Evolutionary conservation across 35 echinoderm and acorn worm genomes (phyloP), one percentile per base, ranked within the genome.

Genomic region (Anneissia japonica): DNA sequence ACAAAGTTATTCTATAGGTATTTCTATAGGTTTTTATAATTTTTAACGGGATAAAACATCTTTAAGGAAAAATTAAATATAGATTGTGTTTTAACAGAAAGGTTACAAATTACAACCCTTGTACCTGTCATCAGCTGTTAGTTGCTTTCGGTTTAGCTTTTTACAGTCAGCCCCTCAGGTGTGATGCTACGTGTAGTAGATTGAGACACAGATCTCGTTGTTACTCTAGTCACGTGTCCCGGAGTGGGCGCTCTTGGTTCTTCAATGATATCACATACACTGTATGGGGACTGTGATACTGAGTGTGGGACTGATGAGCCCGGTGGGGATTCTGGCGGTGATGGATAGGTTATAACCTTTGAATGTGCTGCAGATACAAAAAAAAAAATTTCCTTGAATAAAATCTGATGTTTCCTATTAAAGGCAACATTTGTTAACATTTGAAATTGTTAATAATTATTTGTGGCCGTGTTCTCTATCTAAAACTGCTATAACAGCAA

Each of bases 231-330:
- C 39, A 91, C 86, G 34, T 89, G 90, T 43, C 95, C 91, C 6
- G 85, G 37, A 2, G 91, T 93, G 55, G 81, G 36, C 31, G 37
- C 45, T 82, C 81, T 31, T 88, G 77, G 17, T n/a, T 64, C 77
- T 82, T 77, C 64, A 19, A 41, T 30, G 28, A n/a, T 77, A 73
- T 87, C 87, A 31, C 73, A 30, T 5, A 90, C 92, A 40, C 76
- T 79, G 45, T 74, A 76, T 21, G 83, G 55, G 21, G 92, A 32
- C 1, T 83, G 55, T 34, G 91, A 84, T 16, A 89, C 84, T 38
- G 91, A 93, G 31, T 91, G 88, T 17, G 88, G 88, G 19, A 97
- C 37, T n/a, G 91, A 97, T 2, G 95, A 97, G 1, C 95, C 91
- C 0, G 95, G 91, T 38, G 95, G 95, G 0, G 94, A 93, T 17